Conservation (phyloP, 2,797 vertebrate species). For the Pipistrellus pygmaeus region DNA sequence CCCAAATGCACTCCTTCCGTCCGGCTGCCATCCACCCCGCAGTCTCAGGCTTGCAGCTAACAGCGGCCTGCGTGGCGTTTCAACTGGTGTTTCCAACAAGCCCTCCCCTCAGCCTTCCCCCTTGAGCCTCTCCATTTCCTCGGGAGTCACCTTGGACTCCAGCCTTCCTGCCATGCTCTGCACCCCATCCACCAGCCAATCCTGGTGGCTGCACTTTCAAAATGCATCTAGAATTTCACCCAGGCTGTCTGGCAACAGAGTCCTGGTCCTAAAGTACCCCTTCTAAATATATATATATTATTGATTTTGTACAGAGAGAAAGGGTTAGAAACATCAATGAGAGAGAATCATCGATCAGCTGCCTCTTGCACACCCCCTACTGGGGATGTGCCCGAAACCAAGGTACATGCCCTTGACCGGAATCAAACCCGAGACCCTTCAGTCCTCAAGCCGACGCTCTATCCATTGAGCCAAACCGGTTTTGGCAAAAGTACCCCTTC, state of each 20-base stretch:
- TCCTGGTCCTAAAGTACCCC: neutral
- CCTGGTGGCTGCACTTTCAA: neutral
- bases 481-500: too few species aligned
- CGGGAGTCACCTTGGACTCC: neutral
- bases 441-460: too few species aligned
- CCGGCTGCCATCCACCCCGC: neutral
- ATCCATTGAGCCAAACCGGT: too few species aligned
- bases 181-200: neutral
- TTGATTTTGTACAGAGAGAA: too few species aligned
- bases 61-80: neutral
- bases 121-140: neutral
- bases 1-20: neutral
- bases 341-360: too few species aligned
- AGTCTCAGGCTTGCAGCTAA: neutral
- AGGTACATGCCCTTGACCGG: too few species aligned
- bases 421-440: too few species aligned
- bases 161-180: neutral
- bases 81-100: neutral
- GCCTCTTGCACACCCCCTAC: too few species aligned
- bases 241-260: neutral
- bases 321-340: too few species aligned
- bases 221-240: constrained; percentile 3
- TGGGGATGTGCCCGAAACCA: too few species aligned
- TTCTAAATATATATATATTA: too few species aligned
- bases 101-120: neutral